Percentiles rank a stretch among this genome's conserved stretches.
Conservation (phyloP, 2,888 invertebrate species). For the Drosophila emarginata region DNA sequence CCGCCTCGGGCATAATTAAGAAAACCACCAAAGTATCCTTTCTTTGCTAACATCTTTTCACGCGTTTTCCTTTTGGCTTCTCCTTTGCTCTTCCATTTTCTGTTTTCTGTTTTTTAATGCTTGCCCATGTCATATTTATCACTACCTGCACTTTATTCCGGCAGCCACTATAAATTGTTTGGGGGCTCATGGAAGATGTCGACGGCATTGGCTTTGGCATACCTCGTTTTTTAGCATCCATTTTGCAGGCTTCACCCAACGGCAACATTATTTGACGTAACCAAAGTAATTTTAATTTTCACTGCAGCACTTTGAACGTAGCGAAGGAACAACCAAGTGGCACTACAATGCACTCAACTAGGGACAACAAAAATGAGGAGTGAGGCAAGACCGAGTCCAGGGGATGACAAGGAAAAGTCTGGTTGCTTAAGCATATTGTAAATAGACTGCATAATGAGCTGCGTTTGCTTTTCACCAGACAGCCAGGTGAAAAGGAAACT, state of each 20-base stretch:
- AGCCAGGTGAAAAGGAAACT: slow-evolving; percentile 59
- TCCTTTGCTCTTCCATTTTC: slow-evolving; percentile 25
- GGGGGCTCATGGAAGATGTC: slow-evolving; percentile 38
- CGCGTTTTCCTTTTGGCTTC: slow-evolving; percentile 16
- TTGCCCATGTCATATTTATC: slow-evolving; percentile 71
- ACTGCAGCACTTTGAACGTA: slow-evolving; percentile 55
- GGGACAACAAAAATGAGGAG: not conserved
- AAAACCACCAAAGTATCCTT: slow-evolving; percentile 11
- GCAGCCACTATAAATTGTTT: slow-evolving; percentile 70
- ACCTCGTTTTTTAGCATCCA: slow-evolving; percentile 24
- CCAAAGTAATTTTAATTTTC: slow-evolving; percentile 75
- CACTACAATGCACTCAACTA: slow-evolving; percentile 66
- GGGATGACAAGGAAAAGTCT: slow-evolving; percentile 16
- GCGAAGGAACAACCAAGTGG: slow-evolving; percentile 53
- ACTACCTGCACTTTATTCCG: slow-evolving; percentile 62
- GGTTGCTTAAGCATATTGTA: slow-evolving; percentile 74
- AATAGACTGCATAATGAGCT: slow-evolving; percentile 76
- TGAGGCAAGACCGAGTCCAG: not conserved
- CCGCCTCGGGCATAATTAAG: slow-evolving; percentile 17
- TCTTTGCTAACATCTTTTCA: not conserved
- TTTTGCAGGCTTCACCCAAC: slow-evolving; percentile 53
- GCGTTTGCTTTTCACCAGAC: slow-evolving; percentile 60
- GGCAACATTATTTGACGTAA: slow-evolving; percentile 75
- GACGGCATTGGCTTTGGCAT: slow-evolving; percentile 31
- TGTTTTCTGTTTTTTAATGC: slow-evolving; percentile 26